Base-by-base conservation (phyloP, 2,113 vertebrate species). In the Triplophysa siluroides region DNA sequence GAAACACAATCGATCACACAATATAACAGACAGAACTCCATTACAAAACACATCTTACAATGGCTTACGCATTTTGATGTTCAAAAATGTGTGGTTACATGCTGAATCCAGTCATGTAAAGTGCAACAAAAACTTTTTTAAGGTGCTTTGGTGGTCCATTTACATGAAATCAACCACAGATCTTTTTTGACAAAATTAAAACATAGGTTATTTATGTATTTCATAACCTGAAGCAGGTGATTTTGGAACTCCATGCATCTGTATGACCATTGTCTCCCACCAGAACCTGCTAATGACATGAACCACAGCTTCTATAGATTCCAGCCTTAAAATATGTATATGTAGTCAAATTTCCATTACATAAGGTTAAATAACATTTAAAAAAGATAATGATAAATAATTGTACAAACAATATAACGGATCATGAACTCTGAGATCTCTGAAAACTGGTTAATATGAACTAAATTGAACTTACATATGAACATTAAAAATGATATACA, bases 21-120 rank as follows among this genome's bases (percentile, higher is more conserved):
- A n/a, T 19, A 56, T 21, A 21, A 56, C 54, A 21, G 4, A n/a
- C 6, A 56, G n/a, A 56, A 56, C 7, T 9, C 5, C 9, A 56
- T 5, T 56, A n/a, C 4, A 9, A n/a, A 41, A 60, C 16, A 47
- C 23, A 2, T 60, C 10, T 68, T 13, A 47, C 14, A 26, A 58
- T 69, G 23, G 52, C 54, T 78, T 69, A 29, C 21, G 19, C 26
- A 23, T 60, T 11, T 78, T 29, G 11, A 43, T 8, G 54, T 29
- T 63, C n/a, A 56, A 70, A 52, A 7, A 1, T 4, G 16, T 41
- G 43, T 24, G 2, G 19, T 2, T 12, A 47, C 60, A 52, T 18
- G 56, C 58, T 63, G 38, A 21, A 78, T 79, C 33, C 24, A 54
- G 43, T 18, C n/a, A 11, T 38, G 13, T 75, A 60, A 70, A 75